phyloP scores from a whole-genome alignment of 1,140 invertebrate species.

The Tyrophagus putrescentiae region DNA sequence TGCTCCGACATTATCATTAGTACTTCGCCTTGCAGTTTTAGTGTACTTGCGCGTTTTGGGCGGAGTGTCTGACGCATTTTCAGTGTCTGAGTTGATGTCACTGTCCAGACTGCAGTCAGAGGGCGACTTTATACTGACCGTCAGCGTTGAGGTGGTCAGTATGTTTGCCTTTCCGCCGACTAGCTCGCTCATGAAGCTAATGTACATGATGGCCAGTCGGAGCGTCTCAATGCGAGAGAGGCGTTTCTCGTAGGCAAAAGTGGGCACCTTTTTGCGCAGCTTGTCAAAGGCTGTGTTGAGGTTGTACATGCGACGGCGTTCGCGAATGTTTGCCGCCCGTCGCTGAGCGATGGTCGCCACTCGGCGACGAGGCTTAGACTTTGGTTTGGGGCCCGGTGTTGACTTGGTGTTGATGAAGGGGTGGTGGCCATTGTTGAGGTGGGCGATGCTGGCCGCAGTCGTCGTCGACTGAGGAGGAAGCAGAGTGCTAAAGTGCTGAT shows the following conservation, averaged over 20 bases:
- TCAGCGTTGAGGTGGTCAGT: too few relatives aligned
- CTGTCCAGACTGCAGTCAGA: neutral
- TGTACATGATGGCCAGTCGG: slow-evolving; percentile 91
- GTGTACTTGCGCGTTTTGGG: too few relatives aligned
- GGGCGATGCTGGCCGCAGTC: neutral
- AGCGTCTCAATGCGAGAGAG: slow-evolving; percentile 94
- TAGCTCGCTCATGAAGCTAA: slow-evolving; percentile 87
- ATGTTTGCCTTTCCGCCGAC: too few relatives aligned
- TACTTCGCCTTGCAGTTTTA: too few relatives aligned
- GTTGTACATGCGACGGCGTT: slow-evolving; percentile 88
- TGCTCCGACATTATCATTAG: neutral
- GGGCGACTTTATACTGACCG: too few relatives aligned
- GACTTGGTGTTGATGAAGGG: neutral
- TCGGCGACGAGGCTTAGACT: slow-evolving; percentile 42
- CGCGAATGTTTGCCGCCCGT: slow-evolving; percentile 81
- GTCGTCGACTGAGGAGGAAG: too few relatives aligned
- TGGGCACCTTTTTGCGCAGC: slow-evolving; percentile 79
- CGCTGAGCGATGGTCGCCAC: slow-evolving; percentile 77
- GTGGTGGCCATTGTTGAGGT: neutral
- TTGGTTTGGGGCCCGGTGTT: neutral
- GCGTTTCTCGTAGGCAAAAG: slow-evolving; percentile 95
- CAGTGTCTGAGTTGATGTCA: neutral
- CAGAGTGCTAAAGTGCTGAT: neutral
- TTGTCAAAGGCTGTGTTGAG: slow-evolving; percentile 94
- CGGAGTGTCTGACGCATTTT: too few relatives aligned